Base-by-base conservation (phyloP, 1,140 invertebrate genomes). In the Drosophila arizonae region DNA sequence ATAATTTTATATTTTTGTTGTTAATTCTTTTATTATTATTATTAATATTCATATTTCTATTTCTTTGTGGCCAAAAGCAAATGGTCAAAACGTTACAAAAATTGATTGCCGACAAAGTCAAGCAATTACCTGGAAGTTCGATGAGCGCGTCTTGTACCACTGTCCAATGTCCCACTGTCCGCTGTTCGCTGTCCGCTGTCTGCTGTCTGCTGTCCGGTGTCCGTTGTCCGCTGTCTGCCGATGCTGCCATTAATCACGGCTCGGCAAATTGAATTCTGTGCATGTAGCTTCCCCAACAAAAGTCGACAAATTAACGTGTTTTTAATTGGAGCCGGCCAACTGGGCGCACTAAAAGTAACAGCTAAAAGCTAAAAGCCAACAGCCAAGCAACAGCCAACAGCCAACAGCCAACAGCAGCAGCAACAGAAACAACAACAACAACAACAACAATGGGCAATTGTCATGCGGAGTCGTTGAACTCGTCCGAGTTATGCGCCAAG, bases 221-320 rank as follows among this genome's bases (percentile, higher is more conserved):
- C 36, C 15, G 48, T 33, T 51, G 45, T 41, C 17, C 24, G 24
- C 9, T 58, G 55, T 15, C 39, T 41, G 46, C 15, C 52, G 54
- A 43, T 60, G 45, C 26, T 62, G 63, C 52, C 67, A 86, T 86
- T 86, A 86, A 86, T 86, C 82, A 86, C 65, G 24, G 69, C 78
- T 78, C 78, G 68, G 82, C 71, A 82, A 88, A 86, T 82, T 86
- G 86, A 80, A 86, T 81, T 86, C 80, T 69, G 65, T 68, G 51
- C 70, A 55, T 63, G 67, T 51, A 52, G 75, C 50, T 65, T 76
- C 65, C 71, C 62, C 36, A 62, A 72, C 75, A 79, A 67, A 76
- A 80, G 79, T 79, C 82, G 68, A 86, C 82, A 86, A 86, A 86
- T 86, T 86, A 86, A 86, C 79, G 82, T 86, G 72, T 87, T 87